Conservation (phyloP, 1,140 invertebrate genomes). For the Halesus radiatus region DNA sequence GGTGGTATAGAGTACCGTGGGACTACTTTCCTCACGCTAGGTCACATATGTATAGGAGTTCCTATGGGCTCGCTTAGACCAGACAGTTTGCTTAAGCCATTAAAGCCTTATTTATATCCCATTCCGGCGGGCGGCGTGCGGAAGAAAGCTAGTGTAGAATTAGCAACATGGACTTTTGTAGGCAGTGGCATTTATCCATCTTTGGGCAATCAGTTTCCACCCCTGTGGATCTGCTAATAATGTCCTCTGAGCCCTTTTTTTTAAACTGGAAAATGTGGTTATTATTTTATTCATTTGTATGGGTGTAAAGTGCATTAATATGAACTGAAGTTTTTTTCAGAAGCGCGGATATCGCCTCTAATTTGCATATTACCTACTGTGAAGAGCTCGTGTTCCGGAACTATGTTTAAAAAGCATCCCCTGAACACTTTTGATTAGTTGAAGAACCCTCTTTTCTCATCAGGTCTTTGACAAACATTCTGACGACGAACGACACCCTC, state of each 20-base stretch:
- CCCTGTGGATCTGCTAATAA: not conserved
- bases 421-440: not conserved
- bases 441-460: not conserved
- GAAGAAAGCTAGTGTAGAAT: constrained; percentile 54
- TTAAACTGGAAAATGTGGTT: not conserved
- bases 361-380: no score
- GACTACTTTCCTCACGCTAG: not conserved
- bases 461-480: not conserved
- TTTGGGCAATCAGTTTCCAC: constrained; percentile 16
- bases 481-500: not conserved
- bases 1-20: not conserved
- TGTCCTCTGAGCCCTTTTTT: not conserved
- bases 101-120: constrained; percentile 56
- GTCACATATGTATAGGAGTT: constrained; percentile 14
- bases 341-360: no score
- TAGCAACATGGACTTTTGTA: constrained; percentile 45
- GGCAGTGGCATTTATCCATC: constrained; percentile 28
- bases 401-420: no score
- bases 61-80: constrained; percentile 35
- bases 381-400: no score
- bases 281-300: no score
- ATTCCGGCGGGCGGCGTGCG: constrained; percentile 48
- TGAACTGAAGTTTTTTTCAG: no score
- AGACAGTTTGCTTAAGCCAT: constrained; percentile 57
- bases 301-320: no score